A percentile compares a stretch with the other conserved stretches of the same genome.
Evolutionary conservation across 37 sponge, comb jelly and placozoan species (phyloP).

Genomic region (Ephydatia muelleri): DNA sequence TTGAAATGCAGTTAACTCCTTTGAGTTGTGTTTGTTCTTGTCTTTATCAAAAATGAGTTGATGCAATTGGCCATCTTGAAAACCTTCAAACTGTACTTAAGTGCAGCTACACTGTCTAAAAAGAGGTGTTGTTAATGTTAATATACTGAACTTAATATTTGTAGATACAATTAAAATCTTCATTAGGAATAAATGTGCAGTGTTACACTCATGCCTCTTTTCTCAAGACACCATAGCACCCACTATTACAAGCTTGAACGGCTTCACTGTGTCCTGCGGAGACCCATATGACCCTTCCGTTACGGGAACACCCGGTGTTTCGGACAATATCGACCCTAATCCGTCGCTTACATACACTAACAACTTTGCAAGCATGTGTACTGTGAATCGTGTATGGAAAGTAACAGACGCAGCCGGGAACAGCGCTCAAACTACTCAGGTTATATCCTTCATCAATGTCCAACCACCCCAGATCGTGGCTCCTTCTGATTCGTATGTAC

Average conservation of each 20-base stretch:
- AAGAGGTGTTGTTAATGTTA: no score
- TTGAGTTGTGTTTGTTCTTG: no score
- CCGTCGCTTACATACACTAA: constrained; percentile 6
- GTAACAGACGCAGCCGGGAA: constrained; percentile 37
- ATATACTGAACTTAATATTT: no score
- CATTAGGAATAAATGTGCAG: no score
- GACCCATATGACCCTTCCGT: background rate
- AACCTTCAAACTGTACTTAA: no score
- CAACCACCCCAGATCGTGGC: constrained; percentile 10
- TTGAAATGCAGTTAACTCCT: no score
- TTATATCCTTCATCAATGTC: constrained; percentile 30
- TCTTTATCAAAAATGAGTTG: no score
- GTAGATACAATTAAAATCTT: no score
- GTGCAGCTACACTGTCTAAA: no score
- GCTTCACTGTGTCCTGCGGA: constrained; percentile 22
- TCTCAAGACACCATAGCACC: constrained; percentile 27
- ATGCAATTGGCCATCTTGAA: no score
- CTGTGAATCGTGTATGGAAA: constrained; percentile 12
- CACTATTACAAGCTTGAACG: background rate
- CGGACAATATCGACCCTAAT: background rate
- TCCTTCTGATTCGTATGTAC: background rate
- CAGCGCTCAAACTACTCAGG: constrained; percentile 4
- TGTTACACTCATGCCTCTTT: background rate
- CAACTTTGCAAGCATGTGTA: constrained; percentile 1
- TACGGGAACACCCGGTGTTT: constrained; percentile 11